Evolutionary conservation across 2,113 vertebrate genomes (phyloP).

Genomic region (Plecotus auritus): DNA sequence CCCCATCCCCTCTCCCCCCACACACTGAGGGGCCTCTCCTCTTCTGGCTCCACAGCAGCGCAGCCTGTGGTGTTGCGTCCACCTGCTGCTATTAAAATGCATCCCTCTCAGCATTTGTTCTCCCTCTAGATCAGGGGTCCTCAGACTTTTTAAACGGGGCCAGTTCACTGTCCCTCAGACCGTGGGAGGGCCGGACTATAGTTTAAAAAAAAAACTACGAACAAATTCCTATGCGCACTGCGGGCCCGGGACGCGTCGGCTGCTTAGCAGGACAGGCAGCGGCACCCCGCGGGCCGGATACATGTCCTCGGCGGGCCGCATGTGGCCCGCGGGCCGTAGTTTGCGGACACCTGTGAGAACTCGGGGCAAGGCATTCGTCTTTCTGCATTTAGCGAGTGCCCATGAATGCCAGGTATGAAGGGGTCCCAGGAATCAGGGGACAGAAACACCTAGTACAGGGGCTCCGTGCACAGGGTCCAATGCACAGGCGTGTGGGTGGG

Average conservation of each 20-base stretch:
- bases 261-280: no score
- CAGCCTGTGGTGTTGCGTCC: not conserved
- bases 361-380: not conserved
- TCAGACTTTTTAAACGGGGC: no score
- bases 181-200: no score
- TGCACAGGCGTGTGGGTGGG: no score
- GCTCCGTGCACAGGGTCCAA: not conserved
- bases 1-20: fast-evolving
- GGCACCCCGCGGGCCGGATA: no score
- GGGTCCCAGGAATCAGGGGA: not conserved
- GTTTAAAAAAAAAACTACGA: no score
- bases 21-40: not conserved
- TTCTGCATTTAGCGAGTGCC: not conserved
- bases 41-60: not conserved
- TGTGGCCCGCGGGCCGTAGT: no score
- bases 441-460: not conserved
- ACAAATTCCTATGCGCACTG: no score
- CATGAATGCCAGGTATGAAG: not conserved
- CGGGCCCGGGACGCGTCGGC: no score
- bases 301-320: no score
- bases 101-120: not conserved
- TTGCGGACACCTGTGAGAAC: no score
- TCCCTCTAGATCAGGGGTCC: not conserved
- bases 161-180: no score
- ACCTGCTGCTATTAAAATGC: not conserved